Base-by-base conservation (phyloP, 2,888 invertebrate genomes). In the Nemoura dubitans region DNA sequence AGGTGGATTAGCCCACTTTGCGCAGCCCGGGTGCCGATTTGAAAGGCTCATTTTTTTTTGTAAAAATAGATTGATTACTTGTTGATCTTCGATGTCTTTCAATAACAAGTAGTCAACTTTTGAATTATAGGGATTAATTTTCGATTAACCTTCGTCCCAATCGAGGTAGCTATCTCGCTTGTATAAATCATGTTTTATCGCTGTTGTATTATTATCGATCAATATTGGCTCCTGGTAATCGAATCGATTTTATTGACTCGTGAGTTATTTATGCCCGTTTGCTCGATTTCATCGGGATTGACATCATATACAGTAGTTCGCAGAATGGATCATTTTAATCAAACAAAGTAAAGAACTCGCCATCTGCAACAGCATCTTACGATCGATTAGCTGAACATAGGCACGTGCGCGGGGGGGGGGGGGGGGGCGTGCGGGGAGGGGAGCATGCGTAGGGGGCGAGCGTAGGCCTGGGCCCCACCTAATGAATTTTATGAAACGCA, bases 161-260 rank as follows among this genome's bases (percentile, higher is more conserved):
- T 59, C 59, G 59, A 59, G 59, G 59, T 59, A 59, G 59, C 21
- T 59, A 59, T 59, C 59, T 59, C 21, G 59, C 59, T 59, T 59
- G 59, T 59, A 59, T 59, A 59, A 59, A 59, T 59, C 59, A 59
- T 59, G 59, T 59, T 59, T 59, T 59, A 59, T 59, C 59, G 59
- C 59, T 59, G 59, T 14, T 59, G 21, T 59, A 59, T 59, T 59
- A 59, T 21, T 21, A 59, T 59, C 59, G 59, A 59, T 59, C 59
- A 59, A 59, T 59, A 59, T 59, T 59, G 21, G 59, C 59, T 59
- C 14, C 59, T 59, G 59, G 59, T 21, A 59, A 59, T 59, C 59
- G 59, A 59, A 21, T 59, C 59, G 21, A 59, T 59, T 59, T 59
- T 59, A 21, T 59, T 59, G 21, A 59, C 59, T 59, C 59, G 59